phyloP scores from a whole-genome alignment of 2,797 vertebrate genomes.

The Dryobates pubescens region DNA sequence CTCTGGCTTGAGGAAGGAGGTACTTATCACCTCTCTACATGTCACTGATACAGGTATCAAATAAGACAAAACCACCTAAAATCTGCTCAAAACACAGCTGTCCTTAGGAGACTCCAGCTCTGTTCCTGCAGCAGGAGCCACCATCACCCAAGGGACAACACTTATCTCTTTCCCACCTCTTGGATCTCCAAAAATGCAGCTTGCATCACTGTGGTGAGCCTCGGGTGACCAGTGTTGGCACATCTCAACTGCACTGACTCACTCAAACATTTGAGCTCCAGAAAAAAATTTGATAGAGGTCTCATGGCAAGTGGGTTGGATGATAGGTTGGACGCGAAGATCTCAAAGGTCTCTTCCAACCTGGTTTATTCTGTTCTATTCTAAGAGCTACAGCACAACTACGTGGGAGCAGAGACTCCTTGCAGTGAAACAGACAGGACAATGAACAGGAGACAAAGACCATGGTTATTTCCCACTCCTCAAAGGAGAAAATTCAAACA shows the following conservation, averaged over 20 bases:
- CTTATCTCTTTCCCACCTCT: not conserved
- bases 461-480: not conserved
- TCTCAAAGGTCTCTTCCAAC: too few species aligned
- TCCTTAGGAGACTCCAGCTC: not conserved
- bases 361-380: too few species aligned
- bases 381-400: fast-evolving
- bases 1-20: not conserved
- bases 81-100: not conserved
- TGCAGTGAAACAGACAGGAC: not conserved
- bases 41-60: not conserved
- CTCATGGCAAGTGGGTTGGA: not conserved
- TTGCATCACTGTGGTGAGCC: not conserved
- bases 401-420: not conserved
- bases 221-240: fast-evolving
- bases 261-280: not conserved
- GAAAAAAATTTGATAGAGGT: not conserved
- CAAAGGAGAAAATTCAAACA: not conserved
- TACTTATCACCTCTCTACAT: not conserved
- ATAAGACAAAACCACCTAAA: not conserved
- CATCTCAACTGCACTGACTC: not conserved
- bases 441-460: not conserved
- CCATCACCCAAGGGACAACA: not conserved
- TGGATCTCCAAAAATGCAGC: fast-evolving
- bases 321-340: too few species aligned
- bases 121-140: not conserved